Evolutionary conservation across 2,113 vertebrate species (phyloP).

Genomic region (Cinclus mexicanus): DNA sequence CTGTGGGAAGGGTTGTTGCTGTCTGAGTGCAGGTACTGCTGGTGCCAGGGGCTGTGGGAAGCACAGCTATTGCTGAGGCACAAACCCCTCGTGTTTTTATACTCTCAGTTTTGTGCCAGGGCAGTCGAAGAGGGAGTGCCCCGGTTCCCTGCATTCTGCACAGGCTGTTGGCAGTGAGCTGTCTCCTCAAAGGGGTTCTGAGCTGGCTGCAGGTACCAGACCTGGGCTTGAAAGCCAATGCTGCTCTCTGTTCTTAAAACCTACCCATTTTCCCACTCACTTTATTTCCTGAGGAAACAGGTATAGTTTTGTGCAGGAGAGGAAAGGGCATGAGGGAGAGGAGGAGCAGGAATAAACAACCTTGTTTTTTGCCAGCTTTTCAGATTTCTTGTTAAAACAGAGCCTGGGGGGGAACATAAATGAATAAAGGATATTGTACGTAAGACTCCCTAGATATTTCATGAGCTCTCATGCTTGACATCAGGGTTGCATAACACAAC

Average conservation of each 20-base stretch:
- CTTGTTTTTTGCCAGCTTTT: neutral
- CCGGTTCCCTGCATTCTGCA: neutral
- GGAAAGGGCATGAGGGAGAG: neutral
- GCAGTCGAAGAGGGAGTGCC: neutral
- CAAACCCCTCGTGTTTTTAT: neutral
- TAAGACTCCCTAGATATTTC: neutral
- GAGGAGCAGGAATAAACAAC: neutral
- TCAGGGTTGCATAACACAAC: neutral
- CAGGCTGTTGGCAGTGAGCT: neutral
- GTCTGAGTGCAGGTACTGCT: neutral
- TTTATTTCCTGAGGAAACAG: neutral
- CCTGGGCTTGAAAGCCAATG: neutral
- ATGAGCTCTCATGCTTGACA: neutral
- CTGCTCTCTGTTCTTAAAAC: neutral
- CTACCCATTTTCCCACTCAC: accelerated
- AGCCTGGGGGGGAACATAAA: neutral
- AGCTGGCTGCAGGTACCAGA: neutral
- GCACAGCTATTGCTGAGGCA: neutral
- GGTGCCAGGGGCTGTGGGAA: neutral
- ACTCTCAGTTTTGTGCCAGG: neutral
- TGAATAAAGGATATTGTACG: neutral
- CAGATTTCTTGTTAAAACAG: neutral
- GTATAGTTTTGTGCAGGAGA: neutral
- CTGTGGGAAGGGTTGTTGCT: neutral
- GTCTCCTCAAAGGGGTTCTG: neutral